Percentiles rank a stretch among this genome's conserved stretches.
phyloP scores from a whole-genome alignment of 1,140 invertebrate genomes.

The Thaumatotibia leucotreta region DNA sequence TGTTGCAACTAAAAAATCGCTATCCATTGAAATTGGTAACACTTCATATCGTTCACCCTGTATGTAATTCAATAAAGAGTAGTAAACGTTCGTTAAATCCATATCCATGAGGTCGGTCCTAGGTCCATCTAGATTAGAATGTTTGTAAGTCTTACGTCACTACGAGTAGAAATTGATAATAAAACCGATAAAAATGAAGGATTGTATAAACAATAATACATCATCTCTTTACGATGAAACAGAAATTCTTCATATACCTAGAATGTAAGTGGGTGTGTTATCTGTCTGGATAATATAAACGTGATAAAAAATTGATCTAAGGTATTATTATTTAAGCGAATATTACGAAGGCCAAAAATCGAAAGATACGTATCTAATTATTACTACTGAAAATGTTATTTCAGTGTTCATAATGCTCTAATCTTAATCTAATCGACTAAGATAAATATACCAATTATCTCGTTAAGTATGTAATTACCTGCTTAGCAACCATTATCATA shows the following conservation, averaged over 20 bases:
- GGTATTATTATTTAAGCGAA: not conserved
- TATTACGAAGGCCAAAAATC: not conserved
- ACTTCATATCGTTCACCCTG: too few relatives aligned
- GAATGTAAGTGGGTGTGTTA: not conserved
- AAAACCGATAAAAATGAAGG: not conserved
- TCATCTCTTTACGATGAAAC: not conserved
- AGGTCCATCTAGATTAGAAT: too few relatives aligned
- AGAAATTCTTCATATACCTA: not conserved
- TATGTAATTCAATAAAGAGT: too few relatives aligned
- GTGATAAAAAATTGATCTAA: not conserved
- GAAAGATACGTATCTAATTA: not conserved
- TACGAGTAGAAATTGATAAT: not conserved
- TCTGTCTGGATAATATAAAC: not conserved
- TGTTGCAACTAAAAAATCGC: too few relatives aligned
- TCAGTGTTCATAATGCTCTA: not conserved
- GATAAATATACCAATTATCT: constrained; percentile 4
- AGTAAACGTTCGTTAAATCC: too few relatives aligned
- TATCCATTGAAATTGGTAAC: too few relatives aligned
- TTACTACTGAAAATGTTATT: not conserved
- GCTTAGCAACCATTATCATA: not conserved
- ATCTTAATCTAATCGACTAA: constrained; percentile 4
- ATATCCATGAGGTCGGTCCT: too few relatives aligned
- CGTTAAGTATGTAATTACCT: constrained; percentile 5
- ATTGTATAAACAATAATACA: not conserved
- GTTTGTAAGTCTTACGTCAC: not conserved